Evolutionary conservation across 2,113 vertebrate genomes (phyloP).

Genomic region (Gavia stellata): DNA sequence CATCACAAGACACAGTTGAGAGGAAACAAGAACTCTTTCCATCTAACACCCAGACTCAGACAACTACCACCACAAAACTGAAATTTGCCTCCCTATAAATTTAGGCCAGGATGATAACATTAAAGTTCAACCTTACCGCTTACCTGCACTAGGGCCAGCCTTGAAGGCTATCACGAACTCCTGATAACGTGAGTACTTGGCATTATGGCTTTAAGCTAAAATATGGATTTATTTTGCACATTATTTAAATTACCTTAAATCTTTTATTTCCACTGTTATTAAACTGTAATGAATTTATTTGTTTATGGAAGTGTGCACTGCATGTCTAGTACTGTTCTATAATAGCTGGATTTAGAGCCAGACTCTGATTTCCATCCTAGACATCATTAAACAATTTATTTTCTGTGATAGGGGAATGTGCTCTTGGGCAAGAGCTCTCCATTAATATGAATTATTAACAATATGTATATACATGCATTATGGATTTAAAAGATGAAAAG

Average conservation of each 20-base stretch:
- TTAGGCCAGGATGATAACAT: background rate
- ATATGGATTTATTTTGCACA: background rate
- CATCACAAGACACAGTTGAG: background rate
- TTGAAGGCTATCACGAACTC: background rate
- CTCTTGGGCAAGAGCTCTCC: conserved; percentile 28
- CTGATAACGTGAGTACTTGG: background rate
- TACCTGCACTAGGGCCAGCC: background rate
- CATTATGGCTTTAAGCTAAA: background rate
- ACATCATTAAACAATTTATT: conserved; percentile 52
- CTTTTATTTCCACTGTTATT: conserved; percentile 6
- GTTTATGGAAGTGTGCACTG: background rate
- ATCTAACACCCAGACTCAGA: background rate
- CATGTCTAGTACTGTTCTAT: background rate
- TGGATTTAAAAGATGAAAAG: conserved; percentile 32
- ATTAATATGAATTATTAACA: conserved; percentile 58
- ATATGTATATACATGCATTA: conserved; percentile 41
- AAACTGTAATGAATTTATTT: conserved; percentile 40
- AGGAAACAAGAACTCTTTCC: background rate
- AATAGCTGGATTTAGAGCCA: conserved; percentile 16
- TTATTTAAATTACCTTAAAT: conserved; percentile 11
- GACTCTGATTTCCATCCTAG: conserved; percentile 5
- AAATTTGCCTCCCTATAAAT: background rate
- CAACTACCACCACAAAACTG: background rate
- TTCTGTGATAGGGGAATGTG: conserved; percentile 19
- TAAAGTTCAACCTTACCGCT: background rate